Percentiles rank a stretch among this genome's conserved stretches.
These are phyloP conservation scores for Diaperis boleti DNA, from an alignment of 2,888 invertebrate species.

Conservation along the genomic window DNA sequence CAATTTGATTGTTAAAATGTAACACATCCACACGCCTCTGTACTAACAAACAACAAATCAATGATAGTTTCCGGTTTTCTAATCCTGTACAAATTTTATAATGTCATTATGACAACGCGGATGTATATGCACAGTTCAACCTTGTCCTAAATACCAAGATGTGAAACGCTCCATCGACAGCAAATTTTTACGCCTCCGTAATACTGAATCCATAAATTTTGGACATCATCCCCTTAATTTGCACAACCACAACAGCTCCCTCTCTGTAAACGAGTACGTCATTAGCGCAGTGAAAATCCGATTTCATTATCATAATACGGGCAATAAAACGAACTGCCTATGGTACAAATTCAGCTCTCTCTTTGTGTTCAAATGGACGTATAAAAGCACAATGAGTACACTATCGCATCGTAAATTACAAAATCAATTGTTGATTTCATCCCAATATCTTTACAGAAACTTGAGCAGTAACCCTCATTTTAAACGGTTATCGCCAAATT, in stretches of 20 bases:
- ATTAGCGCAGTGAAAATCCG: slow-evolving; percentile 14
- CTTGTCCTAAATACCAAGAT: too few relatives aligned
- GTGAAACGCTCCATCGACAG: too few relatives aligned
- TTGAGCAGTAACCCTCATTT: background rate
- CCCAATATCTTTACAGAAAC: background rate
- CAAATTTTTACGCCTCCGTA: background rate
- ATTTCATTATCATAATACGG: slow-evolving; percentile 13
- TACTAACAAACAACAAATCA: too few relatives aligned
- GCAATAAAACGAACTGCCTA: slow-evolving; percentile 5
- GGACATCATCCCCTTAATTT: background rate
- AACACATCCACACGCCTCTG: too few relatives aligned
- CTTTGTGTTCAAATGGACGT: slow-evolving; percentile 8
- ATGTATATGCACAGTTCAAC: too few relatives aligned
- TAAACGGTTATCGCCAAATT: too few relatives aligned
- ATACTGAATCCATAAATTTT: background rate
- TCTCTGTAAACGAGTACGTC: background rate
- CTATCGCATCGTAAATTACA: background rate
- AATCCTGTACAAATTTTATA: too few relatives aligned
- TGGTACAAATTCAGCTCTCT: background rate
- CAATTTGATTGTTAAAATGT: too few relatives aligned
- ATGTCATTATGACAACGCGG: too few relatives aligned
- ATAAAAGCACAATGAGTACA: slow-evolving; percentile 7
- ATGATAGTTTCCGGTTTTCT: too few relatives aligned
- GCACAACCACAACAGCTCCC: background rate
- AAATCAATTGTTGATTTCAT: slow-evolving; percentile 9